Percentiles rank a stretch among this genome's conserved stretches.
Conservation (phyloP, 2,113 vertebrate genomes). For the Sterna hirundo region DNA sequence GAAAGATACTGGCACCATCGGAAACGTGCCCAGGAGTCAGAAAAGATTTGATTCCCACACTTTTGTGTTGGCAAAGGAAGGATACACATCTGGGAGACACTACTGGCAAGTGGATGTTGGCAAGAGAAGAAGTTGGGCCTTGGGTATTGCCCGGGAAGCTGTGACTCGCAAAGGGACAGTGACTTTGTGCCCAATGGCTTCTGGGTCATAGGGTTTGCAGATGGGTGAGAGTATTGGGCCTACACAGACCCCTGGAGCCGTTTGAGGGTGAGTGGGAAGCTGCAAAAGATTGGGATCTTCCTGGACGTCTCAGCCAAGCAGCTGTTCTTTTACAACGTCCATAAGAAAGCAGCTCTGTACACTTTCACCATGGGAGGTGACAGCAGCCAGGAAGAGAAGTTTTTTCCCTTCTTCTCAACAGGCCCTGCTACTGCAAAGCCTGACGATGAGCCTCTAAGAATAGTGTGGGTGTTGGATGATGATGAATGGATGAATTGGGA, state of each 20-base stretch:
- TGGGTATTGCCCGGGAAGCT: background rate
- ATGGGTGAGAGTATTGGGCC: background rate
- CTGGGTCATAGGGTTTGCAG: background rate
- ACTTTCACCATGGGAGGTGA: background rate
- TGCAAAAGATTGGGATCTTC: background rate
- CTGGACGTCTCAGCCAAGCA: background rate
- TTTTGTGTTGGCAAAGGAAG: background rate
- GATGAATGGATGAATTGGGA: background rate
- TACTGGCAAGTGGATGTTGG: background rate
- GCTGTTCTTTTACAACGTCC: background rate
- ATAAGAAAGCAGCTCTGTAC: background rate
- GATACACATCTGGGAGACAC: background rate
- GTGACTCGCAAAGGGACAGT: background rate
- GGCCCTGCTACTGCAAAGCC: background rate
- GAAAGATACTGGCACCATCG: no score
- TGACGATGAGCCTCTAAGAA: background rate
- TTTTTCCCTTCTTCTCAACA: background rate
- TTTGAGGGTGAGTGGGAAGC: background rate
- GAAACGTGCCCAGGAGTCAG: no score
- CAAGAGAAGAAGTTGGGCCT: background rate
- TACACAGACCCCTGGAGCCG: background rate
- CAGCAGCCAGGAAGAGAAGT: background rate
- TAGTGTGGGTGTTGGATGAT: no score
- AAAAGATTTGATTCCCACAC: no score
- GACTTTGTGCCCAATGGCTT: background rate